Conservation (phyloP, 2,113 vertebrate species). For the Ailurus styani region DNA sequence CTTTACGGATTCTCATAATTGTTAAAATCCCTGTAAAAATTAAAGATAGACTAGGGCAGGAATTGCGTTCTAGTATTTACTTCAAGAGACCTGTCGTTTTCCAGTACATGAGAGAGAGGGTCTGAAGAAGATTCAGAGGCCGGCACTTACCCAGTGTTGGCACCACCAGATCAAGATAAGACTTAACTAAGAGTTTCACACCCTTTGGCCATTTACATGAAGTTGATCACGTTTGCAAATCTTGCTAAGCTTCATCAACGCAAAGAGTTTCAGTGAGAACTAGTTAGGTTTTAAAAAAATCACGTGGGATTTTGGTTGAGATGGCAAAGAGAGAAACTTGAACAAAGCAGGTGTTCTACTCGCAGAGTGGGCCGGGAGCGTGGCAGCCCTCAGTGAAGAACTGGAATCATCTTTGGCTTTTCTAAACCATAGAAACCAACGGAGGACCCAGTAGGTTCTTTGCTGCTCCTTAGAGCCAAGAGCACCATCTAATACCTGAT, state of each 20-base stretch:
- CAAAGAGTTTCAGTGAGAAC: background rate
- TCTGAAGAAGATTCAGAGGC: background rate
- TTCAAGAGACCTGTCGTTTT: background rate
- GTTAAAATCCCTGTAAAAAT: slow-evolving; percentile 45
- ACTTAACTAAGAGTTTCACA: slow-evolving; percentile 6
- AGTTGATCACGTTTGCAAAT: background rate
- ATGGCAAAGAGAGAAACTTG: background rate
- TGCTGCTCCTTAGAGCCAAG: background rate
- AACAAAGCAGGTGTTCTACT: background rate
- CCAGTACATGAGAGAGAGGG: background rate
- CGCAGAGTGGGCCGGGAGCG: background rate
- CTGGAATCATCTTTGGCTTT: background rate
- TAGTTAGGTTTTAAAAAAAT: slow-evolving; percentile 21
- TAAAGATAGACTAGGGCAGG: slow-evolving; percentile 33
- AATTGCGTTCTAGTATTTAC: slow-evolving; percentile 45
- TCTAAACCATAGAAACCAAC: background rate
- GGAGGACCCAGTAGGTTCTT: background rate
- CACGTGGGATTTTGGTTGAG: slow-evolving; percentile 25
- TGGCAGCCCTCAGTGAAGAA: background rate
- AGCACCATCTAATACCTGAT: background rate
- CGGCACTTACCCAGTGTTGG: background rate
- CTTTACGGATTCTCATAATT: slow-evolving; percentile 36
- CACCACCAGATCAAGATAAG: background rate
- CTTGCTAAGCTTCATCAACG: slow-evolving; percentile 26
- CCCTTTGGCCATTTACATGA: slow-evolving; percentile 3